A percentile compares a stretch with the other conserved stretches of the same genome.
Conservation (phyloP, 2,797 vertebrate species). For the Sebastes flavidus region DNA sequence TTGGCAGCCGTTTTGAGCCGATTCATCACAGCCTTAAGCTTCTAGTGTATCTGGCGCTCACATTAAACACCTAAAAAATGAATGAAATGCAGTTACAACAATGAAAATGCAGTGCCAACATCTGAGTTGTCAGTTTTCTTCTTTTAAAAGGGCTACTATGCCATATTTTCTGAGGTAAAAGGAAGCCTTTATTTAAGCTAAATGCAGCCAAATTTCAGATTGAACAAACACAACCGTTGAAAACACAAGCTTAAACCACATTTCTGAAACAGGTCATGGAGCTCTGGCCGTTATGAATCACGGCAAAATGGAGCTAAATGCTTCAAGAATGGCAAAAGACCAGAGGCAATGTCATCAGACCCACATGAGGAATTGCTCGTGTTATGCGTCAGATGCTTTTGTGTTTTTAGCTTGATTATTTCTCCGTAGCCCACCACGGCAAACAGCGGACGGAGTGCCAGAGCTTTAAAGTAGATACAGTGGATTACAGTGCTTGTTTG, state of each 20-base stretch:
- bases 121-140: slow-evolving; percentile 16
- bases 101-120: slow-evolving; percentile 10
- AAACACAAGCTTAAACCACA: neutral
- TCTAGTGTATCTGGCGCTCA: slow-evolving; percentile 16
- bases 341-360: neutral
- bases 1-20: slow-evolving; percentile 37
- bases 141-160: neutral
- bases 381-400: slow-evolving; percentile 27
- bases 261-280: neutral
- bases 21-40: slow-evolving; percentile 40
- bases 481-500: slow-evolving; percentile 40
- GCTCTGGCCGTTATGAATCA: neutral
- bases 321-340: neutral
- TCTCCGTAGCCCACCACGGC: slow-evolving; percentile 23
- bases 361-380: neutral
- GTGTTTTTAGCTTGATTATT: slow-evolving; percentile 44
- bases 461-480: slow-evolving; percentile 25
- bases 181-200: neutral
- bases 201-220: neutral
- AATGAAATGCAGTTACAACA: slow-evolving; percentile 28
- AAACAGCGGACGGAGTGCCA: slow-evolving; percentile 40
- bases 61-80: slow-evolving; percentile 33
- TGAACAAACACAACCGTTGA: neutral
- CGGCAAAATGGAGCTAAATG: neutral
- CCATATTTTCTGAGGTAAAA: neutral